Conservation (phyloP, 2,888 invertebrate genomes). For the Andrena marginata region DNA sequence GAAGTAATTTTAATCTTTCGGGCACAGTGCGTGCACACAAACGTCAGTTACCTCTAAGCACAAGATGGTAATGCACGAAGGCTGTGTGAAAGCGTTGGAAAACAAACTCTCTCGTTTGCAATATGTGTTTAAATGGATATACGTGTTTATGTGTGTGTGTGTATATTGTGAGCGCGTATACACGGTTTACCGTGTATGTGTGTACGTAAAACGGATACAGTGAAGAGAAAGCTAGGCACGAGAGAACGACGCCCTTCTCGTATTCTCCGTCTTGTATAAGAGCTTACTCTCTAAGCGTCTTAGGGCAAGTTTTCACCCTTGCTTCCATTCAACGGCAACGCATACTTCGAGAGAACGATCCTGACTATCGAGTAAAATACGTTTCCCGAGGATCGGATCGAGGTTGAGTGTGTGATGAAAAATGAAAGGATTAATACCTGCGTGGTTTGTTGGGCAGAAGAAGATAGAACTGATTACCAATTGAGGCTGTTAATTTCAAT, state of each 20-base stretch:
- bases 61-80: slow-evolving; percentile 21
- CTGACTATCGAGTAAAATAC: slow-evolving; percentile 48
- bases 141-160: neutral
- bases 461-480: neutral
- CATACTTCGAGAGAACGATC: slow-evolving; percentile 46
- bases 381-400: slow-evolving; percentile 11
- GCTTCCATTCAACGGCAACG: slow-evolving; percentile 61
- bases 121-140: neutral
- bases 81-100: slow-evolving; percentile 50
- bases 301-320: slow-evolving; percentile 83
- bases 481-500: neutral
- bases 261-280: slow-evolving; percentile 83
- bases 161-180: neutral
- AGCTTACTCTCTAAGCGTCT: slow-evolving; percentile 84
- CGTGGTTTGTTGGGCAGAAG: neutral
- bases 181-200: slow-evolving; percentile 9
- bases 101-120: slow-evolving; percentile 40
- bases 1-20: slow-evolving; percentile 84
- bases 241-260: slow-evolving; percentile 76
- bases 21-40: slow-evolving; percentile 62
- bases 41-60: slow-evolving; percentile 47
- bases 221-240: slow-evolving; percentile 33
- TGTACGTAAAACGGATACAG: slow-evolving; percentile 47
- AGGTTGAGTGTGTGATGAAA: neutral
- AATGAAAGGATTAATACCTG: slow-evolving; percentile 21